A percentile compares a stretch with the other conserved stretches of the same genome.
Conservation (phyloP, 2,113 vertebrate genomes). For the Amblyopsis rosae region DNA sequence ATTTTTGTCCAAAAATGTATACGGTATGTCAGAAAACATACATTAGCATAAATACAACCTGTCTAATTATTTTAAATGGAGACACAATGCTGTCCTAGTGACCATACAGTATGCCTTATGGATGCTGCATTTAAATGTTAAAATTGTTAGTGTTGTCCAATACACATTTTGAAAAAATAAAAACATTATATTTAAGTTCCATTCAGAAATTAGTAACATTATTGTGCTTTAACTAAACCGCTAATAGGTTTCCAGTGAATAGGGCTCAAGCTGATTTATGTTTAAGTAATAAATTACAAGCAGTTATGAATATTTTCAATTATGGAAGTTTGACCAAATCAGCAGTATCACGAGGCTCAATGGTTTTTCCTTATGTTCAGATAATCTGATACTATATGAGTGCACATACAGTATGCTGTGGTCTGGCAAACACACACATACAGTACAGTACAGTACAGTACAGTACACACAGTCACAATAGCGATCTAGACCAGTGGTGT, state of each 20-base stretch:
- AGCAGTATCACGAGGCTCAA: conserved; percentile 15
- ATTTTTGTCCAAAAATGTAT: too few relatives aligned
- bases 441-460: neutral
- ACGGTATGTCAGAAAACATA: too few relatives aligned
- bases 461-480: conserved; percentile 7
- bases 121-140: too few relatives aligned
- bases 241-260: conserved; percentile 28
- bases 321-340: conserved; percentile 46
- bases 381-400: neutral
- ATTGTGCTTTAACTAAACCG: conserved; percentile 57
- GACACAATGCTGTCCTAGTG: too few relatives aligned
- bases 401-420: neutral
- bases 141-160: too few relatives aligned
- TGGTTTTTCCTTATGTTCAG: conserved; percentile 3
- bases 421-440: neutral
- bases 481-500: conserved; percentile 44
- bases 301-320: conserved; percentile 55
- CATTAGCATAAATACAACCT: too few relatives aligned
- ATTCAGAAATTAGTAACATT: conserved; percentile 39
- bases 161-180: neutral
- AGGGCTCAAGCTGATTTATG: conserved; percentile 42
- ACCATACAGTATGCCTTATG: too few relatives aligned
- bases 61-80: too few relatives aligned
- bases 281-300: conserved; percentile 57
- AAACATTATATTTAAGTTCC: conserved; percentile 8